Evolutionary conservation across 2,888 invertebrate genomes (phyloP).

Genomic region (Mongoloraphidia duomilia): DNA sequence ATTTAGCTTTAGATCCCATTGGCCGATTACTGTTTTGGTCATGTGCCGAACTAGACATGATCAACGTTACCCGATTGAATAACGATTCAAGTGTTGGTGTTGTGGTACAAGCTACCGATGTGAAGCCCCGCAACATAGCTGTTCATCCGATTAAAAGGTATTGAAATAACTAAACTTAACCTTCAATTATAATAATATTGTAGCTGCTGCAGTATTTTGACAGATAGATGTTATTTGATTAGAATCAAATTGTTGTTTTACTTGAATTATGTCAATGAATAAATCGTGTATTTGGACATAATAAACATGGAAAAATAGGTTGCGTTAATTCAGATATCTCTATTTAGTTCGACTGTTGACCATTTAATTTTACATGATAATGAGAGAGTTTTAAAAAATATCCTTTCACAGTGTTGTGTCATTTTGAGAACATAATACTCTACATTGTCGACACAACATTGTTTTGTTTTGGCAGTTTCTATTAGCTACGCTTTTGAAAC

Average conservation of each 20-base stretch:
- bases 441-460: too few relatives aligned
- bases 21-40: conserved; percentile 83
- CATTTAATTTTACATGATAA: not conserved
- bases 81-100: conserved; percentile 47
- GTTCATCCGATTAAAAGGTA: conserved; percentile 73
- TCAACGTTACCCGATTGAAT: conserved; percentile 73
- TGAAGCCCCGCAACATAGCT: conserved; percentile 71
- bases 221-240: conserved; percentile 2
- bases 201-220: conserved; percentile 1
- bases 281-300: too few relatives aligned
- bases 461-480: too few relatives aligned
- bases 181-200: not conserved
- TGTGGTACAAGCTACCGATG: conserved; percentile 57
- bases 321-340: not conserved
- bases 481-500: too few relatives aligned
- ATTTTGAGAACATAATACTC: too few relatives aligned
- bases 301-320: not conserved
- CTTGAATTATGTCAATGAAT: too few relatives aligned
- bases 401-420: too few relatives aligned
- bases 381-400: too few relatives aligned
- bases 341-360: conserved; percentile 3
- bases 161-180: conserved; percentile 12
- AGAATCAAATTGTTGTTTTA: too few relatives aligned
- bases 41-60: conserved; percentile 65
- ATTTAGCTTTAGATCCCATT: conserved; percentile 74